Conservation (phyloP, 2,888 invertebrate species). For the Eupelmus urozonus region DNA sequence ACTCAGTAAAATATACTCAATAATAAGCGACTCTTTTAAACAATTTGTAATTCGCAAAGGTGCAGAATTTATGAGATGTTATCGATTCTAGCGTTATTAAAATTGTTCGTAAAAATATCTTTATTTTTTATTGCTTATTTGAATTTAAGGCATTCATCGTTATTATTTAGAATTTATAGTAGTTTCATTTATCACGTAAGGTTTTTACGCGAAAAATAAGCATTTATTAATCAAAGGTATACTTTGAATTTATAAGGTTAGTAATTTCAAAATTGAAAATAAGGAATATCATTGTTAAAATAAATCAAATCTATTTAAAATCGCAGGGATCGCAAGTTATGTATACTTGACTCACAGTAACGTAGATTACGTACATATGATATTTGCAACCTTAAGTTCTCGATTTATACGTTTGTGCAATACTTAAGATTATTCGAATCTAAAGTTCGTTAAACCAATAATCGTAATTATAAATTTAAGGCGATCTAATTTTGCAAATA, state of each 20-base stretch:
- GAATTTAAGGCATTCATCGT: neutral
- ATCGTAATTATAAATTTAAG: conserved; percentile 37
- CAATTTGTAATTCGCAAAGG: conserved; percentile 24
- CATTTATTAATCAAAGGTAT: neutral
- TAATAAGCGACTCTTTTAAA: conserved; percentile 27
- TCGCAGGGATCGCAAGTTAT: conserved; percentile 11
- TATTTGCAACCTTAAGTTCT: conserved; percentile 39
- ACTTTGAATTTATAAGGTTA: too few species aligned
- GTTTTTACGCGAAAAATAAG: neutral
- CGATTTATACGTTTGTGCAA: conserved; percentile 39
- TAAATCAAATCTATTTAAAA: conserved; percentile 21
- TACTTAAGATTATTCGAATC: conserved; percentile 44
- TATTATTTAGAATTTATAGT: neutral
- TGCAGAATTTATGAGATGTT: conserved; percentile 36
- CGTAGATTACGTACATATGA: conserved; percentile 35
- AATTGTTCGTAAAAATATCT: neutral
- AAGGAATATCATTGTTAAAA: neutral
- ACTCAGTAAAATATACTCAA: conserved; percentile 48
- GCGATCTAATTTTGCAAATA: conserved; percentile 14
- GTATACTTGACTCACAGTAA: conserved; percentile 33
- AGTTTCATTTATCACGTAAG: conserved; percentile 6
- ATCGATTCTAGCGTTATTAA: conserved; percentile 23
- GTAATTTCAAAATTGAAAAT: conserved; percentile 10
- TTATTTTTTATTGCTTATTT: neutral
- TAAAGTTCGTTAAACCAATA: conserved; percentile 11